Percentiles rank a stretch among this genome's conserved stretches.
Conservation (phyloP, 1,140 invertebrate genomes). For the Drosophila parabipectinata region DNA sequence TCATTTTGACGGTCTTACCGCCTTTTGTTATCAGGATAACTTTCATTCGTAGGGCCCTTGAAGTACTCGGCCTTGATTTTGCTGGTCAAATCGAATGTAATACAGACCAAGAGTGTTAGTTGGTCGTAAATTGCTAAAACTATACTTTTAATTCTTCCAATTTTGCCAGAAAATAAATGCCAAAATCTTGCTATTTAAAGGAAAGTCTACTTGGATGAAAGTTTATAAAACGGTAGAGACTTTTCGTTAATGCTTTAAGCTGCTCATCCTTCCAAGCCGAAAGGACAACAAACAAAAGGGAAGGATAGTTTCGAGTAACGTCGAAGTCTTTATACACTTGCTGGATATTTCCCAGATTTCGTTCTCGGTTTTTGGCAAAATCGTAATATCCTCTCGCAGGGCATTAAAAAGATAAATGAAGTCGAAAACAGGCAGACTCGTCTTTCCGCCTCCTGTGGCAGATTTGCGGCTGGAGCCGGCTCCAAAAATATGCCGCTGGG, state of each 20-base stretch:
- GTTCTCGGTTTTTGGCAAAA: not conserved
- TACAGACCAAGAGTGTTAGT: not conserved
- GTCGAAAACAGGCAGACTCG: conserved; percentile 34
- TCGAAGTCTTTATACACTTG: too few relatives aligned
- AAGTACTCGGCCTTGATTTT: not conserved
- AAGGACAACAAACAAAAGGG: not conserved
- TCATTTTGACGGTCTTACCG: conserved; percentile 41
- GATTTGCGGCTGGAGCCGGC: conserved; percentile 45
- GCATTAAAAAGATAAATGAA: conserved; percentile 50
- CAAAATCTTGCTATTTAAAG: not conserved
- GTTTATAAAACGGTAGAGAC: not conserved
- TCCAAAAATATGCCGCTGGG: conserved; percentile 63
- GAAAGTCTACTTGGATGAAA: conserved; percentile 9
- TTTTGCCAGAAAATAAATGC: not conserved
- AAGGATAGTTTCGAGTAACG: too few relatives aligned
- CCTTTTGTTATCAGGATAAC: conserved; percentile 47
- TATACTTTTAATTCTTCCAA: not conserved
- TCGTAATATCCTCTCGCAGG: conserved; percentile 1
- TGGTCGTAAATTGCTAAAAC: not conserved
- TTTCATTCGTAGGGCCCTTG: conserved; percentile 30
- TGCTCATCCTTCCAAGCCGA: conserved; percentile 4
- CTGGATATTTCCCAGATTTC: not conserved
- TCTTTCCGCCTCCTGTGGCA: conserved; percentile 56
- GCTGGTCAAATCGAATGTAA: not conserved
- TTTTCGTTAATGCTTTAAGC: conserved; percentile 31